A percentile compares a stretch with the other conserved stretches of the same genome.
phyloP scores from a whole-genome alignment of 2,113 vertebrate genomes.

The Gadus macrocephalus region DNA sequence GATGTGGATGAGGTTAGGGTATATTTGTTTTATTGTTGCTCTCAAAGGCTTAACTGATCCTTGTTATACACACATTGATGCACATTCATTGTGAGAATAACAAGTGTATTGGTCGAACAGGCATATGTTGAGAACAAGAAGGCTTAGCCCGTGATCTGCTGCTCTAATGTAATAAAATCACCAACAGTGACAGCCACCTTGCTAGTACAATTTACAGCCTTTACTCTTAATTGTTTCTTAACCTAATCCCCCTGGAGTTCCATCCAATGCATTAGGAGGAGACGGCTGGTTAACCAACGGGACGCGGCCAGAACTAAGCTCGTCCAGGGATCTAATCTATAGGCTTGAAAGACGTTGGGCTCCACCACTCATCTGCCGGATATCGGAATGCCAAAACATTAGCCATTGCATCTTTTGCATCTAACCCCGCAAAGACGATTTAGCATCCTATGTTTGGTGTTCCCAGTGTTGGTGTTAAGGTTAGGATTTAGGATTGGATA shows the following conservation, averaged over 20 bases:
- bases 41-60: not conserved
- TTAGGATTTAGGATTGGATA: conserved; percentile 36
- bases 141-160: no score
- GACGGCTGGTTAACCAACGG: not conserved
- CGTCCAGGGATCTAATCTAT: not conserved
- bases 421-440: conserved; percentile 16
- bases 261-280: not conserved
- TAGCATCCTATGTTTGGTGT: conserved; percentile 5
- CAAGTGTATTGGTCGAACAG: not conserved
- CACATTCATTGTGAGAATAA: not conserved
- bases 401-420: not conserved
- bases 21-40: not conserved
- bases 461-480: conserved; percentile 19
- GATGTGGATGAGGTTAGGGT: not conserved
- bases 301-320: not conserved
- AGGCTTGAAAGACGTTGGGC: not conserved
- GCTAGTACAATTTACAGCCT: not conserved
- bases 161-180: no score
- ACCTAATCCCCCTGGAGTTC: not conserved
- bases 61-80: not conserved
- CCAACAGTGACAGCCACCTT: not conserved
- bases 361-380: not conserved
- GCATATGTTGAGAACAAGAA: no score
- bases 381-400: not conserved
- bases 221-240: not conserved